Evolutionary conservation across 2,797 vertebrate genomes (phyloP).

Genomic region (Meriones psammophilus): DNA sequence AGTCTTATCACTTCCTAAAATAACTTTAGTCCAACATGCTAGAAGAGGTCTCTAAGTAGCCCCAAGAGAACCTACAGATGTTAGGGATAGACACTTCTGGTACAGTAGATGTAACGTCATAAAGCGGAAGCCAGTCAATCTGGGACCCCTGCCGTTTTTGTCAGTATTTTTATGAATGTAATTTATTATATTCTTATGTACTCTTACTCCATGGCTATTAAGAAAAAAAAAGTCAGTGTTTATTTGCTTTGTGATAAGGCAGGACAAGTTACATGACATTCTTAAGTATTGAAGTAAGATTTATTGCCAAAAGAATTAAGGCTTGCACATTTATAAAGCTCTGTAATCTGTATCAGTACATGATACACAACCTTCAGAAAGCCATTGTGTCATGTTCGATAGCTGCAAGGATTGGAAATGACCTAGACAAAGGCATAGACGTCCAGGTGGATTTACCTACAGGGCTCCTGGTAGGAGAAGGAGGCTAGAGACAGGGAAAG

Average conservation of each 20-base stretch:
- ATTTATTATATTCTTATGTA: constrained; percentile 25
- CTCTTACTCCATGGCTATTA: constrained; percentile 5
- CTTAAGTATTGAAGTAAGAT: constrained; percentile 41
- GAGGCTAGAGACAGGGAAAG: neutral
- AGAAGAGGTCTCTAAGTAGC: neutral
- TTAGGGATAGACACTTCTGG: neutral
- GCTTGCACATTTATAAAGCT: neutral
- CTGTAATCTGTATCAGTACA: neutral
- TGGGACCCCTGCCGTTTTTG: neutral
- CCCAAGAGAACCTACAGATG: neutral
- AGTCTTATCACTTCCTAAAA: neutral
- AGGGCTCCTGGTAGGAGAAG: neutral
- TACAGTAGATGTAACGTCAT: neutral
- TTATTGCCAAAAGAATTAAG: neutral
- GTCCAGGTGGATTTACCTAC: neutral
- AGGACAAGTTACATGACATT: constrained; percentile 35
- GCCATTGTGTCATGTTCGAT: neutral
- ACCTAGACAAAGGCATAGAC: neutral
- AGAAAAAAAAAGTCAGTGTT: neutral
- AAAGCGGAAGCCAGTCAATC: neutral
- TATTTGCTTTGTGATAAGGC: constrained; percentile 64
- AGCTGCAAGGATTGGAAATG: neutral
- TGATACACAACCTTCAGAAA: constrained; percentile 33
- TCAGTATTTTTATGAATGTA: neutral
- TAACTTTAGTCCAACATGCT: neutral